Conservation (phyloP, 2,113 vertebrate species). For the Forbesichthys agassizii region DNA sequence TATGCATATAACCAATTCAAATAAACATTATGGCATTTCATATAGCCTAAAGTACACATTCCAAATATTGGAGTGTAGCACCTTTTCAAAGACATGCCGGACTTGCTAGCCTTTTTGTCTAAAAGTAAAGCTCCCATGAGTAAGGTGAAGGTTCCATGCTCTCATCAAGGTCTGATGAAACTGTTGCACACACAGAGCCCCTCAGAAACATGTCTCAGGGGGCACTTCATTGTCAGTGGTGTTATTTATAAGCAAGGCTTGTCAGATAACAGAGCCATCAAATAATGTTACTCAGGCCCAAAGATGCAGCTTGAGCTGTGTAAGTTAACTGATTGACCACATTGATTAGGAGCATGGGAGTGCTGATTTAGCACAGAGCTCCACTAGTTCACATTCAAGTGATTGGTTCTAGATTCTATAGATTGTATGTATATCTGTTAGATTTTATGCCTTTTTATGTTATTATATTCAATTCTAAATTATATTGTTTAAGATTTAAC, state of each 20-base stretch:
- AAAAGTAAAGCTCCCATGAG: not conserved
- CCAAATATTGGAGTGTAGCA: not conserved
- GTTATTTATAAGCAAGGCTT: constrained; percentile 53
- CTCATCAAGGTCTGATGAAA: constrained; percentile 30
- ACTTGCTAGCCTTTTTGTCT: constrained; percentile 33
- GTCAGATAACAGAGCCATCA: constrained; percentile 25
- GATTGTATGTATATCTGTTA: too few species aligned
- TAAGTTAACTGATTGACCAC: constrained; percentile 17
- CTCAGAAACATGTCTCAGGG: constrained; percentile 34
- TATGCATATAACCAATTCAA: constrained; percentile 10
- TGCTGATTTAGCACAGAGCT: constrained; percentile 60
- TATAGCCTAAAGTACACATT: not conserved
- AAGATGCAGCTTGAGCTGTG: constrained; percentile 12
- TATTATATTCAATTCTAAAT: too few species aligned
- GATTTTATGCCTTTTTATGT: too few species aligned
- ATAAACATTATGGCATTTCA: constrained; percentile 28
- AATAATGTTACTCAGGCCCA: constrained; percentile 15
- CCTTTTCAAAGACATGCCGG: not conserved
- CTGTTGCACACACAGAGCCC: constrained; percentile 56
- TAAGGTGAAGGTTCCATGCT: constrained; percentile 23
- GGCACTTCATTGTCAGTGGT: constrained; percentile 24
- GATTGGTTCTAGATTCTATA: too few species aligned
- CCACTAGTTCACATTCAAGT: constrained; percentile 19
- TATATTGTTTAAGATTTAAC: too few species aligned
- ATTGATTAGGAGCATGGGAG: constrained; percentile 47